phyloP scores from a whole-genome alignment of 2,797 vertebrate species.

The Oceanodroma leucorhoa region DNA sequence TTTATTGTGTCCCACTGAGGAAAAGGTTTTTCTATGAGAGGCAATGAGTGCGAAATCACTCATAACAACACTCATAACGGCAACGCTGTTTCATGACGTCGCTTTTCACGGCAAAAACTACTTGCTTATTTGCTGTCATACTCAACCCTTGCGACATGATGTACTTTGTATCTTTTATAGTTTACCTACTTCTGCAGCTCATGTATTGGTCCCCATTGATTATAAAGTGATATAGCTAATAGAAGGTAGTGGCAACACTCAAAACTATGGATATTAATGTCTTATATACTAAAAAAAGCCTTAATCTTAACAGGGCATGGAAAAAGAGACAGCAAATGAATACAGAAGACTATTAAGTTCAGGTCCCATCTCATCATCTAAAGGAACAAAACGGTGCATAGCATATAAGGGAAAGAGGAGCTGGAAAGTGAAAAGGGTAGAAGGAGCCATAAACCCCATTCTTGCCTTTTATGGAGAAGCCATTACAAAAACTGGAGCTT shows the following conservation, averaged over 20 bases:
- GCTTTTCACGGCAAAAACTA: background rate
- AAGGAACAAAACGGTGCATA: fast-evolving
- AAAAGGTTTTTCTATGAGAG: background rate
- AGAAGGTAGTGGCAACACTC: background rate
- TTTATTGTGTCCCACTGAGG: background rate
- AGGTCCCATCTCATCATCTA: background rate
- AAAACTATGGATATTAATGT: background rate
- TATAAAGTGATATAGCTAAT: background rate
- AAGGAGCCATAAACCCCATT: background rate
- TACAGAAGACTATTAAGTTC: background rate
- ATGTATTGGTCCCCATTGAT: background rate
- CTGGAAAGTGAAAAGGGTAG: background rate
- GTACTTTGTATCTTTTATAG: background rate
- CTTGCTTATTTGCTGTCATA: background rate
- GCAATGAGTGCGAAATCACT: background rate
- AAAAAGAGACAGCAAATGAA: background rate
- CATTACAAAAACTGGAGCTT: background rate
- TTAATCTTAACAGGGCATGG: background rate
- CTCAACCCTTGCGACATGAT: background rate
- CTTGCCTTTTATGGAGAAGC: background rate
- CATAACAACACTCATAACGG: background rate
- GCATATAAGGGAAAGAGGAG: background rate
- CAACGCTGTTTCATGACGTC: background rate
- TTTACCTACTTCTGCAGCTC: background rate
- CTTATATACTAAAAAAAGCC: background rate